phyloP scores from a whole-genome alignment of 2,113 vertebrate genomes.

The Catagonus wagneri region DNA sequence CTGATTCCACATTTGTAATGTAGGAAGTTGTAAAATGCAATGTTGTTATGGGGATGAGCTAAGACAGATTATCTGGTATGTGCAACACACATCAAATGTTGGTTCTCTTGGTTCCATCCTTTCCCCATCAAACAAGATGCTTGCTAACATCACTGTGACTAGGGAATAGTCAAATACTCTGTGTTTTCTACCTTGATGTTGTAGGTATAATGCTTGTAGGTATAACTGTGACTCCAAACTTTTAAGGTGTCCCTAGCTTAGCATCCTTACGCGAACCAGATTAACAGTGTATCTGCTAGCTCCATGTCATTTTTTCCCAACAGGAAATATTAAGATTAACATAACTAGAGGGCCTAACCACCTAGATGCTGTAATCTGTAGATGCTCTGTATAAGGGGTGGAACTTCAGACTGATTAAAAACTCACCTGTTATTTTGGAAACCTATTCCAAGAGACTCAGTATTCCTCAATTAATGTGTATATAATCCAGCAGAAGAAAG shows the following conservation, averaged over 20 bases:
- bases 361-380: not conserved
- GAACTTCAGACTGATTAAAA: not conserved
- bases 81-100: not conserved
- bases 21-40: not conserved
- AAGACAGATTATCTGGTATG: not conserved
- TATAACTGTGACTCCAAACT: not conserved
- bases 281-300: not conserved
- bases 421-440: not conserved
- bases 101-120: not conserved
- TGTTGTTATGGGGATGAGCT: not conserved
- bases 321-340: conserved; percentile 12
- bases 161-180: not conserved
- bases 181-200: not conserved
- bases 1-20: not conserved
- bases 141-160: not conserved
- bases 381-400: not conserved
- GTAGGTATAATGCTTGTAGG: not conserved
- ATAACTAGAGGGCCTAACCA: not conserved
- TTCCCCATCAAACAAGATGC: not conserved
- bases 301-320: not conserved
- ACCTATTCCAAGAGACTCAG: not conserved
- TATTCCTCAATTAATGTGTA: not conserved
- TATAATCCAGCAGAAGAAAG: not conserved
- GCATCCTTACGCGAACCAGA: not conserved
- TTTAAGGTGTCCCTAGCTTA: not conserved